A percentile compares a stretch with the other conserved stretches of the same genome.
These are phyloP conservation scores for Cariama cristata DNA, from an alignment of 2,113 vertebrate species.

Conservation along the genomic window DNA sequence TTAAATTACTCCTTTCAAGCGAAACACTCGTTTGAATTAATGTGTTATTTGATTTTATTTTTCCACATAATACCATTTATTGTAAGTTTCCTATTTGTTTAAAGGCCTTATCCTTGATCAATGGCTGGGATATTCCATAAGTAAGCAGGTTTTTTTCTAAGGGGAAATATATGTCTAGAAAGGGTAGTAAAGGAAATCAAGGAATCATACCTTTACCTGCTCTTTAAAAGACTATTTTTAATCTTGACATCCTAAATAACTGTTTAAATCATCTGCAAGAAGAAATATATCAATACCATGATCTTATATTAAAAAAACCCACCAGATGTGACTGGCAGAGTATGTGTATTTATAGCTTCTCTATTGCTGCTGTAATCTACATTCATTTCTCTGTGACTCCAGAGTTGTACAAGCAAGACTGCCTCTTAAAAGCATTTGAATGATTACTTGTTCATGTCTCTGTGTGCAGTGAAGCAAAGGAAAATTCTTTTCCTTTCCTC, in stretches of 20 bases:
- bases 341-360: slow-evolving; percentile 70
- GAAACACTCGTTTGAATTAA: neutral
- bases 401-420: slow-evolving; percentile 50
- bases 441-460: slow-evolving; percentile 61
- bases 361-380: slow-evolving; percentile 70
- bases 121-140: neutral
- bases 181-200: slow-evolving; percentile 5
- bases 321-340: slow-evolving; percentile 57
- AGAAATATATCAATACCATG: slow-evolving; percentile 62
- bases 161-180: neutral
- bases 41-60: slow-evolving; percentile 4
- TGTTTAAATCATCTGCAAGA: slow-evolving; percentile 47
- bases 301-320: slow-evolving; percentile 38
- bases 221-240: slow-evolving; percentile 68
- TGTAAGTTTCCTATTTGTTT: slow-evolving; percentile 27
- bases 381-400: slow-evolving; percentile 66
- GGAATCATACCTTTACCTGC: slow-evolving; percentile 22
- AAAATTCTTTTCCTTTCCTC: slow-evolving; percentile 22
- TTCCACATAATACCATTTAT: neutral
- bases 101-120: neutral
- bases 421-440: slow-evolving; percentile 68
- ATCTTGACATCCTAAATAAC: slow-evolving; percentile 69
- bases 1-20: slow-evolving; percentile 19
- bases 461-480: slow-evolving; percentile 37
- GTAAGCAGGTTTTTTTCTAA: neutral